Evolutionary conservation across 2,888 invertebrate species (phyloP).

Genomic region (Acrobasis repandana): DNA sequence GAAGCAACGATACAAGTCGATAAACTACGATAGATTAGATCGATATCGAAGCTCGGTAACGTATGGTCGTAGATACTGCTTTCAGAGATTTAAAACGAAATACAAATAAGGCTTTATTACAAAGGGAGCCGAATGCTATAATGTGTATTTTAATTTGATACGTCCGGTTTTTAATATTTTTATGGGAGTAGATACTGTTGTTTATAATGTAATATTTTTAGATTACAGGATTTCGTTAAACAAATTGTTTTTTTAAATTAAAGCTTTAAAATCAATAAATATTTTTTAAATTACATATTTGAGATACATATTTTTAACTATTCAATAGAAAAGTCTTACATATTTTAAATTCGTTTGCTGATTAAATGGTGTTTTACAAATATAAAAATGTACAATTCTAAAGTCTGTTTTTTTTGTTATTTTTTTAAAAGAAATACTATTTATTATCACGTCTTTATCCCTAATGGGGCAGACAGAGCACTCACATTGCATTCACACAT

Average conservation of each 20-base stretch:
- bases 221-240: background rate
- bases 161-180: constrained; percentile 5
- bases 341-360: too few species aligned
- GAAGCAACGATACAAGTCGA: constrained; percentile 65
- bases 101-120: constrained; percentile 20
- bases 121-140: constrained; percentile 38
- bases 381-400: too few species aligned
- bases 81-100: constrained; percentile 32
- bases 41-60: constrained; percentile 64
- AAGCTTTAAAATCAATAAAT: background rate
- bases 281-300: background rate
- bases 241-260: background rate
- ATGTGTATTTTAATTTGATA: constrained; percentile 22
- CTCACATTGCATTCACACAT: too few species aligned
- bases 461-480: too few species aligned
- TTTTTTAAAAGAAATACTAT: too few species aligned
- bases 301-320: too few species aligned
- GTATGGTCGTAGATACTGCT: constrained; percentile 51
- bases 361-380: too few species aligned
- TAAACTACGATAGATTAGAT: constrained; percentile 76
- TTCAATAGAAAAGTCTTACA: too few species aligned
- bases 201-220: background rate
- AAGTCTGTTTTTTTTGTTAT: too few species aligned
- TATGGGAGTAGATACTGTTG: background rate
- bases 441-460: too few species aligned